Evolutionary conservation across 2,797 vertebrate genomes (phyloP).

Genomic region (Intellagama lesueurii): DNA sequence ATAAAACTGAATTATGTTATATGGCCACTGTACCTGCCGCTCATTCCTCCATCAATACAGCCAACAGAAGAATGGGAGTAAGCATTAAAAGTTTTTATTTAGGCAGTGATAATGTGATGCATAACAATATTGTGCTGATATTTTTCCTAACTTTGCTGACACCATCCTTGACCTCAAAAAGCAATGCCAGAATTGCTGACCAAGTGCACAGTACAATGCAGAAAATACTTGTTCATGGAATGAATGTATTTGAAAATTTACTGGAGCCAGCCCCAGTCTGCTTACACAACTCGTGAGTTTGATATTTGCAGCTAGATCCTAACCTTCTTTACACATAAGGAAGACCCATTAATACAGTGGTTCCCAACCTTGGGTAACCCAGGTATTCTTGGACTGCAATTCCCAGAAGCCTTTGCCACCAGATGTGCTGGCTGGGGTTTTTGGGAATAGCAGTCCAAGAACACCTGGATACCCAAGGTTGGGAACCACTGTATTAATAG

Average conservation of each 20-base stretch:
- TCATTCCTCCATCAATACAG: not conserved
- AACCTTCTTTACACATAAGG: not conserved
- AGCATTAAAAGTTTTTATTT: not conserved
- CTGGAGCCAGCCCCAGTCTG: not conserved
- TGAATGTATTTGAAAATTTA: not conserved
- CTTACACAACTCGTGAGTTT: not conserved
- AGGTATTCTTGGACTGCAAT: no score
- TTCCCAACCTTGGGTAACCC: no score
- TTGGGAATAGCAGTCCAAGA: no score
- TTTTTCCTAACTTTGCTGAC: slow-evolving; percentile 29
- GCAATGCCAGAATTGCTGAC: slow-evolving; percentile 16
- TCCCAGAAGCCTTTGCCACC: not conserved
- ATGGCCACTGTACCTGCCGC: slow-evolving; percentile 1
- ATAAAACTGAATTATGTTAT: not conserved
- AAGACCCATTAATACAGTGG: no score
- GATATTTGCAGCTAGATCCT: not conserved
- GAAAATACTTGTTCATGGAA: not conserved
- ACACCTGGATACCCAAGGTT: no score
- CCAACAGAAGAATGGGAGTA: not conserved
- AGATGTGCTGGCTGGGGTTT: no score
- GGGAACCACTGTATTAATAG: not conserved
- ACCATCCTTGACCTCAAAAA: slow-evolving; percentile 30
- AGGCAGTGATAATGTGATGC: slow-evolving; percentile 2
- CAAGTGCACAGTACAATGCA: not conserved
- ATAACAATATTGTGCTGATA: slow-evolving; percentile 17